Evolutionary conservation across 2,113 vertebrate species (phyloP).

Genomic region (Lophura nycthemera): DNA sequence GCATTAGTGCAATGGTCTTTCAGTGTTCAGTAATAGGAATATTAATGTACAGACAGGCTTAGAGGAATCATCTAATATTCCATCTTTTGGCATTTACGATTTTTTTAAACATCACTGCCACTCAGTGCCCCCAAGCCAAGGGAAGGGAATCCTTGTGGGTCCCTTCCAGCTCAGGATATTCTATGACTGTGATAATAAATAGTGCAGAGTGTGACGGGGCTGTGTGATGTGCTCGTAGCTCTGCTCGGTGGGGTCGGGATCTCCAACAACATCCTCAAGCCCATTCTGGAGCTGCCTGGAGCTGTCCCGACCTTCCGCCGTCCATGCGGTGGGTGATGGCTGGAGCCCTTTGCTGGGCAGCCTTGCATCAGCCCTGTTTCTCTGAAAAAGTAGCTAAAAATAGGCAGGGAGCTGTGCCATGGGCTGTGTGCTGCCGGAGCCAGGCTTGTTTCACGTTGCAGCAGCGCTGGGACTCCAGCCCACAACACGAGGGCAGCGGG

Average conservation of each 20-base stretch:
- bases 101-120: neutral
- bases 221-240: fast-evolving
- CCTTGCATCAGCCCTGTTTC: neutral
- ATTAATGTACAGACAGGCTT: neutral
- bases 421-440: neutral
- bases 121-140: neutral
- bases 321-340: fast-evolving
- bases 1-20: slow-evolving; percentile 21
- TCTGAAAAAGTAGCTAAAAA: slow-evolving; percentile 57
- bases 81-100: neutral
- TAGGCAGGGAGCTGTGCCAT: neutral
- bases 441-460: slow-evolving; percentile 23
- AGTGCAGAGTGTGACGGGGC: fast-evolving
- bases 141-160: neutral
- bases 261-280: neutral
- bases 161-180: too few relatives aligned
- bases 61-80: neutral
- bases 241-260: fast-evolving
- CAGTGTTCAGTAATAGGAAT: neutral
- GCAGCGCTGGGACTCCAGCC: neutral
- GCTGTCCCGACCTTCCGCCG: too few relatives aligned
- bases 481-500: fast-evolving
- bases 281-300: neutral
- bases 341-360: fast-evolving
- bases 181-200: neutral